Base-by-base conservation (phyloP, 1,140 invertebrate genomes). In the Drosophila orena region DNA sequence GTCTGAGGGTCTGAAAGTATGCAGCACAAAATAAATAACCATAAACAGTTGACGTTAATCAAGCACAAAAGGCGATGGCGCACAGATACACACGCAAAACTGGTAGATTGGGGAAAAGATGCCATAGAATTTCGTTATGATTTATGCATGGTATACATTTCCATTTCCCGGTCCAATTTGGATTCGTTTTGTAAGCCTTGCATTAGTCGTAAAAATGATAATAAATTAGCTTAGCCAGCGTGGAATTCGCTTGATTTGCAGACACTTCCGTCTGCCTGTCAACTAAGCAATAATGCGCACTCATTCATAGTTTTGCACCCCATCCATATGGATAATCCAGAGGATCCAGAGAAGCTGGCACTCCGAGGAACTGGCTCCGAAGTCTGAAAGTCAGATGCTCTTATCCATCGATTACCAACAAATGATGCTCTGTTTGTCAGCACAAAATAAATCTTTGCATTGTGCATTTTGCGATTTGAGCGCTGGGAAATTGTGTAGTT, bases 361-460 rank as follows among this genome's bases (percentile, higher is more conserved):
- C 14, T 59, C 20, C 15, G 43, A 3, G 20, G 1, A 14, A 14
- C 14, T 14, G 11, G 14, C 11, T 38, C 20, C 14, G 14, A 14
- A 49, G 61, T 37, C 61, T 64, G 57, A 49, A 59, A 61, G 59
- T 42, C 54, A 40, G 54, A 59, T 69, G 73, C 74, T 71, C 77
- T 78, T 64, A 77, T 77, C 79, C 69, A 84, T 89, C 79, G 84
- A 89, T 89, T 89, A 69, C 77, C 60, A 65, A 64, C 76, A 89
- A 79, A 77, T 72, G 84, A 70, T 37, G 72, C 76, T 76, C 69
- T 89, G 84, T 89, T 89, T 89, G 84, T 89, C 84, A 89, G 84
- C 84, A 89, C 27, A 89, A 80, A 77, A 89, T 89, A 89, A 89
- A 89, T 89, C 84, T 89, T 89, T 89, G 79, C 84, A 88, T 89